Conservation (phyloP, 2,888 invertebrate species). For the Cheilosia vulpina region DNA sequence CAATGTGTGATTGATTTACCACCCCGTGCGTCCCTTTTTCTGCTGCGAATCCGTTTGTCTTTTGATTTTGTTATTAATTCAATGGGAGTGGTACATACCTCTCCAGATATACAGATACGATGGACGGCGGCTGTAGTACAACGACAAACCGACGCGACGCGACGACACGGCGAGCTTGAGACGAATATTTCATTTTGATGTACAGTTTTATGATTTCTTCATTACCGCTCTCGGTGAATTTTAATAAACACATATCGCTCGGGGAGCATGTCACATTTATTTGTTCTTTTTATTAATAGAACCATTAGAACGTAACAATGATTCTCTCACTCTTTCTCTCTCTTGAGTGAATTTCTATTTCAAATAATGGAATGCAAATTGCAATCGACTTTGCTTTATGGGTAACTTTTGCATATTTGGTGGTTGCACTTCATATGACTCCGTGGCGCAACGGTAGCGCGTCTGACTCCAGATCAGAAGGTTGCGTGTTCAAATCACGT, state of each 20-base stretch:
- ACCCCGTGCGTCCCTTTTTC: conserved; percentile 63
- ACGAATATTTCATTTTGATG: conserved; percentile 59
- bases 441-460: conserved; percentile 76
- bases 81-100: conserved; percentile 57
- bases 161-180: not conserved
- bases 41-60: not conserved
- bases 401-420: conserved; percentile 3
- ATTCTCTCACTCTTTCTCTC: too few relatives aligned
- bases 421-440: not conserved
- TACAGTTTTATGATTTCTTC: conserved; percentile 69
- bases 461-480: conserved; percentile 76
- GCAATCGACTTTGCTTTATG: not conserved
- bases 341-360: not conserved
- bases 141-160: not conserved
- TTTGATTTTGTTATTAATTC: conserved; percentile 43
- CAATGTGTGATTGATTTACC: conserved; percentile 73
- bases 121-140: not conserved
- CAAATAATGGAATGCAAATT: not conserved
- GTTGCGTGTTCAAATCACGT: conserved; percentile 75
- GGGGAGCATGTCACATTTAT: conserved; percentile 8
- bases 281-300: not conserved
- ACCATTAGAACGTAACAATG: not conserved
- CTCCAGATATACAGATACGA: conserved; percentile 1
- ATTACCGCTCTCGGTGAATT: conserved; percentile 66
- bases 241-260: conserved; percentile 53